A percentile compares a stretch with the other conserved stretches of the same genome.
Conservation (phyloP, 2,113 vertebrate species). For the Bungarus multicinctus region DNA sequence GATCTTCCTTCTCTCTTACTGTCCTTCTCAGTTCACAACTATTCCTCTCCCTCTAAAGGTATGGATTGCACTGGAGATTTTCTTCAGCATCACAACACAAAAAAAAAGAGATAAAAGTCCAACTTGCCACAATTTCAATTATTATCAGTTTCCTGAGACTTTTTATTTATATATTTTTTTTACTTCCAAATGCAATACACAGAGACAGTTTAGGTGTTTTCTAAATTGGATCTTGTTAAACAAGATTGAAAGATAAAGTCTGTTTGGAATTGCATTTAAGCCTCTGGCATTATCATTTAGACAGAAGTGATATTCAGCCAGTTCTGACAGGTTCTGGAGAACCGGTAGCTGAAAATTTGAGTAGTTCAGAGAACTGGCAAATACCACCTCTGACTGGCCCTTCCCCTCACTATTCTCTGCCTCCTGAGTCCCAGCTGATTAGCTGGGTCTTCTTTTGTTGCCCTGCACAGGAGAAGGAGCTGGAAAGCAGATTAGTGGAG, state of each 20-base stretch:
- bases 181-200: not conserved
- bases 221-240: not conserved
- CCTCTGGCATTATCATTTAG: not conserved
- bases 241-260: not conserved
- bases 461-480: no score
- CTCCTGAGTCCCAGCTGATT: no score
- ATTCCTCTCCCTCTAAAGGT: not conserved
- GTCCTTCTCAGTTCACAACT: not conserved
- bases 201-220: not conserved
- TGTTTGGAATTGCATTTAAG: not conserved
- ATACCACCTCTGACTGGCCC: no score
- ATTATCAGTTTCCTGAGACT: not conserved
- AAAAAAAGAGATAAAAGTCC: not conserved
- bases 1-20: not conserved
- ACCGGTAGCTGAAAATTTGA: no score
- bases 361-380: no score
- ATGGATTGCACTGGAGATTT: not conserved
- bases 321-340: no score
- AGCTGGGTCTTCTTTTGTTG: no score
- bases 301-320: not conserved
- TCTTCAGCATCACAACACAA: not conserved
- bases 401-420: no score
- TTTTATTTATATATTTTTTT: not conserved
- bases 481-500: no score
- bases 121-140: not conserved